Evolutionary conservation across 2,888 invertebrate genomes (phyloP), one percentile per base, ranked within the genome.

Genomic region (Isotomurus palustris): DNA sequence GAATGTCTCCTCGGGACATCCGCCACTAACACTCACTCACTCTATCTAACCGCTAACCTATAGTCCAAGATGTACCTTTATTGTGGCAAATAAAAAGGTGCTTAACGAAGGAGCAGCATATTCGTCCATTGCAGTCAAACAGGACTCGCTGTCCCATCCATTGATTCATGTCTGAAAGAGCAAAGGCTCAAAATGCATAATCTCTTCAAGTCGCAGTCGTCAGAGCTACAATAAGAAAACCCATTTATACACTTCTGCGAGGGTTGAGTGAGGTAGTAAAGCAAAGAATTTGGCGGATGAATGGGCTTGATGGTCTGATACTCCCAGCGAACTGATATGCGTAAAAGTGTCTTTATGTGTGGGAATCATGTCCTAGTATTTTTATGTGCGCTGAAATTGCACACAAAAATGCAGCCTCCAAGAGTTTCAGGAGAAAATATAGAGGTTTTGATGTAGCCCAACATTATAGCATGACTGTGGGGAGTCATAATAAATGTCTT

Each of bases 391-490:
- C 40, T 6, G 25, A 38, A 38, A 50, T 50, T 50, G 40, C 35
- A 49, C 35, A 35, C 35, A 32, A 49, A 32, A 49, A 35, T 49
- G 21, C 35, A 35, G 36, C 22, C 21, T 32, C 35, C n/a, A 21
- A 49, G 28, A 32, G 36, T 27, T 22, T 21, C 48, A 12, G 48
- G 48, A 3, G 21, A 29, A 29, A 49, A 47, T 27, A 47, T 47
- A 5, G 47, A 47, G 47, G 19, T 47, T 49, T 49, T 49, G n/a
- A 21, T 49, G 29, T 35, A 17, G 3, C 19, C 35, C 17, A 24
- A 19, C 49, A 49, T 49, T 49, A 49, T 49, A 49, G 29, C 49
- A 47, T 49, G 47, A 35, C 22, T 24, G 35, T 25, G 36, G 50
- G 50, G 35, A 25, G 50, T 27, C 10, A 38, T 38, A 50, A 50